A percentile compares a stretch with the other conserved stretches of the same genome.
Conservation (phyloP, 2,888 invertebrate genomes). For the Osedax frankpressi region DNA sequence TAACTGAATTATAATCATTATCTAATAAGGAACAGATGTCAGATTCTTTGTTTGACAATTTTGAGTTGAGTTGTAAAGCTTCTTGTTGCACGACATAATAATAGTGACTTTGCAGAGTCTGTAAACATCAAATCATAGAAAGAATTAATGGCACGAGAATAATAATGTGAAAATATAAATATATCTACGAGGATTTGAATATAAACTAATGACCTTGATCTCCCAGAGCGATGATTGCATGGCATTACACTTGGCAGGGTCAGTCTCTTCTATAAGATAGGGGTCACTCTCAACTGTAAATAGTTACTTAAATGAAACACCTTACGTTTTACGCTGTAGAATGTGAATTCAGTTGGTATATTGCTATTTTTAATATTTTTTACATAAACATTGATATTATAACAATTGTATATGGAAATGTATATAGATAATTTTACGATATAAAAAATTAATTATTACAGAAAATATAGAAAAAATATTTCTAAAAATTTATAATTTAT, state of each 20-base stretch:
- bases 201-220: constrained; percentile 49
- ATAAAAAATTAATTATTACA: too few relatives aligned
- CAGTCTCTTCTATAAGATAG: constrained; percentile 67
- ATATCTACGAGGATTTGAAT: background rate
- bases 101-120: constrained; percentile 62
- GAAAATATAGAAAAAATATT: too few relatives aligned
- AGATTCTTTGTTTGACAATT: background rate
- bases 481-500: too few relatives aligned
- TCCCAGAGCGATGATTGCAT: constrained; percentile 86
- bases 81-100: constrained; percentile 61
- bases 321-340: too few relatives aligned
- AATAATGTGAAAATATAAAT: background rate
- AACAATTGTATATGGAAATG: too few relatives aligned
- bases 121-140: constrained; percentile 23
- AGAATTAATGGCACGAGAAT: background rate
- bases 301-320: too few relatives aligned
- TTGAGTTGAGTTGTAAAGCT: constrained; percentile 58
- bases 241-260: constrained; percentile 67
- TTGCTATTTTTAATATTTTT: too few relatives aligned
- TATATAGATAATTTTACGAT: too few relatives aligned
- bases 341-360: too few relatives aligned
- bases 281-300: constrained; percentile 55
- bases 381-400: too few relatives aligned
- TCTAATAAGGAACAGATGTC: constrained; percentile 5
- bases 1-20: background rate